Base-by-base conservation (phyloP, 2,797 vertebrate genomes). In the Margarornis squamiger region DNA sequence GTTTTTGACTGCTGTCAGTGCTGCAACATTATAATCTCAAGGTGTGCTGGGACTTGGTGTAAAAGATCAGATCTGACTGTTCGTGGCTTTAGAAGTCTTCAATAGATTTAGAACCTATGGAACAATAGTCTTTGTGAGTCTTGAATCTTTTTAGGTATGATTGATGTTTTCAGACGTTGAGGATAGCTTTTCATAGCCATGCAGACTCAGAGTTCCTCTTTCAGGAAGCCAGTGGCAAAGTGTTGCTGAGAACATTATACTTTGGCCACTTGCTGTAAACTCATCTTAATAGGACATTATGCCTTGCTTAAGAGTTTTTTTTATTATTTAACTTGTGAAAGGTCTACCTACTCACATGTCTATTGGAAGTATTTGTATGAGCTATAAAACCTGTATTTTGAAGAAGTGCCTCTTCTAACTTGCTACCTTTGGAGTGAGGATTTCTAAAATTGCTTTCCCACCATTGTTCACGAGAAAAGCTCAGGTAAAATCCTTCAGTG, bases 131-230 rank as follows among this genome's bases (percentile, higher is more conserved):
- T 27, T 71, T 49, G 4, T 30, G 32, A 30, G 6, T 51, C 23
- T 23, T 49, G 16, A 7, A 14, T 54, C 6, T 41, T 75, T 66
- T 30, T 32, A 16, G 24, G 6, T 74, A 12, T 3, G 7, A 6
- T 57, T 1, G 9, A 1, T 61, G 6, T 61, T 54, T 54, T 26
- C 12, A 34, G 34, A 49, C 36, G 15, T 26, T 59, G 23, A 30
- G 21, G n/a, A 6, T 36, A 27, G 8, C 41, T 57, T 86, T 88
- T 23, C 0, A 0, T 62, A 32, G 17, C 27, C 1, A 0, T 15
- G 21, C 61, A 41, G 57, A 41, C 16, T 57, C 12, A 9, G 68
- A 65, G n/a, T 10, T 0, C 0, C 41, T 68, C 10, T 22, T 80
- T 72, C 8, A 39, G 75, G 34, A 61, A n/a, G 27, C 10, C 14